Evolutionary conservation across 1,140 invertebrate genomes (phyloP).

Genomic region (Cyclina sinensis): DNA sequence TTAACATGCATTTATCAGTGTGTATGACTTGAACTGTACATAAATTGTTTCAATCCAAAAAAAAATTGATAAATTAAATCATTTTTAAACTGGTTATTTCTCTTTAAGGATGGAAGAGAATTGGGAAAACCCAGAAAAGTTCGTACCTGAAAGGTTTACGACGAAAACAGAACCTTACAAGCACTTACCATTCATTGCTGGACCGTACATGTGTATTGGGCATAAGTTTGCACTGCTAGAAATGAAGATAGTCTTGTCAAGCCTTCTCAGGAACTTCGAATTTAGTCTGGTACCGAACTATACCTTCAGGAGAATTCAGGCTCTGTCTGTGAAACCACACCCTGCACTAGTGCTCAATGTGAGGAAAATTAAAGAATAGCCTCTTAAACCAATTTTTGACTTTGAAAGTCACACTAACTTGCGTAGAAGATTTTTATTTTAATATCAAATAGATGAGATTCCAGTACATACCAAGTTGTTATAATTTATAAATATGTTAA

Average conservation of each 20-base stretch:
- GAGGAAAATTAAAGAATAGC: not conserved
- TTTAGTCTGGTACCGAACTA: conserved; percentile 71
- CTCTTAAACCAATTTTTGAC: too few species aligned
- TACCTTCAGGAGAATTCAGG: conserved; percentile 57
- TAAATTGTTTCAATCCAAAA: too few species aligned
- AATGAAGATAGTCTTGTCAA: conserved; percentile 75
- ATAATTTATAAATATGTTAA: too few species aligned
- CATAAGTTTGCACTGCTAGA: conserved; percentile 78
- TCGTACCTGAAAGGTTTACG: conserved; percentile 78
- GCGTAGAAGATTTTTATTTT: too few species aligned
- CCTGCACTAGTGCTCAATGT: conserved; percentile 64
- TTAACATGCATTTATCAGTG: too few species aligned
- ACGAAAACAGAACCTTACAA: conserved; percentile 66
- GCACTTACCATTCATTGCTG: conserved; percentile 77
- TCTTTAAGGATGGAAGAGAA: conserved; percentile 74
- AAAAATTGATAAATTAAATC: too few species aligned
- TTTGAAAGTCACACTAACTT: too few species aligned
- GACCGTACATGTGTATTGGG: conserved; percentile 78
- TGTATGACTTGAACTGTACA: too few species aligned
- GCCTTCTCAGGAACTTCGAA: conserved; percentile 69
- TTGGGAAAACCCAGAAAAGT: conserved; percentile 75
- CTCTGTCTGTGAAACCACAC: conserved; percentile 64
- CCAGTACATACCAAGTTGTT: too few species aligned
- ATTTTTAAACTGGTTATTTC: not conserved
- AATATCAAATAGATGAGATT: too few species aligned